A percentile compares a stretch with the other conserved stretches of the same genome.
These are phyloP conservation scores for Polydrusus cervinus DNA, from an alignment of 2,888 invertebrate genomes.

Conservation along the genomic window DNA sequence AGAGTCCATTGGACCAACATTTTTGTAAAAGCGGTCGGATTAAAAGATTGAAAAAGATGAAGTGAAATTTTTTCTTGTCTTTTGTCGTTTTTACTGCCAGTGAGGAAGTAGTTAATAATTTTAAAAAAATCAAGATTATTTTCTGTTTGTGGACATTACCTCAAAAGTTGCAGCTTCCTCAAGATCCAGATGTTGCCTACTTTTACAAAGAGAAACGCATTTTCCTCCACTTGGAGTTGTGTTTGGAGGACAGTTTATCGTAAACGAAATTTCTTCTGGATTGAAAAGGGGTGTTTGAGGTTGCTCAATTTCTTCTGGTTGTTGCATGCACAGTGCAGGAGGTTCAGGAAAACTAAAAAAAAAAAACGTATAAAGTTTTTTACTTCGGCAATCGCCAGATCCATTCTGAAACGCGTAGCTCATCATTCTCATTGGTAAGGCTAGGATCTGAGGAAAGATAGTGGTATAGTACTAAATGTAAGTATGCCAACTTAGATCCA, in stretches of 20 bases:
- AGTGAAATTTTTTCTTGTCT: too few relatives aligned
- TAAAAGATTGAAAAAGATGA: too few relatives aligned
- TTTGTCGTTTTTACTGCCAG: too few relatives aligned
- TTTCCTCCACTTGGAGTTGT: constrained; percentile 58
- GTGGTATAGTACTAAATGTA: too few relatives aligned
- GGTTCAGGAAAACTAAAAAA: constrained; percentile 81
- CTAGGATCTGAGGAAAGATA: too few relatives aligned
- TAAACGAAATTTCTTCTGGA: constrained; percentile 51
- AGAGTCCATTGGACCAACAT: too few relatives aligned
- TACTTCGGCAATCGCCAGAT: background rate
- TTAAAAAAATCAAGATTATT: background rate
- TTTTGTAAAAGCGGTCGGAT: too few relatives aligned
- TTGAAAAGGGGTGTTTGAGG: constrained; percentile 40
- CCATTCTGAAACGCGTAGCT: too few relatives aligned
- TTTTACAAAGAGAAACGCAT: constrained; percentile 61
- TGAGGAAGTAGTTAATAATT: too few relatives aligned
- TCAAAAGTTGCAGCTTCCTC: constrained; percentile 65
- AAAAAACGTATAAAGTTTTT: constrained; percentile 1
- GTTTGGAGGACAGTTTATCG: constrained; percentile 61
- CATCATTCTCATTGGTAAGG: too few relatives aligned
- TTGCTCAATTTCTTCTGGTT: constrained; percentile 51
- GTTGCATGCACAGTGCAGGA: constrained; percentile 85
- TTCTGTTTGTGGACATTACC: constrained; percentile 42
- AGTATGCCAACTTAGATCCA: too few relatives aligned
- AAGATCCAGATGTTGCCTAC: constrained; percentile 57